Conservation (phyloP, 2,888 invertebrate species). For the Sminthurides aquaticus region DNA sequence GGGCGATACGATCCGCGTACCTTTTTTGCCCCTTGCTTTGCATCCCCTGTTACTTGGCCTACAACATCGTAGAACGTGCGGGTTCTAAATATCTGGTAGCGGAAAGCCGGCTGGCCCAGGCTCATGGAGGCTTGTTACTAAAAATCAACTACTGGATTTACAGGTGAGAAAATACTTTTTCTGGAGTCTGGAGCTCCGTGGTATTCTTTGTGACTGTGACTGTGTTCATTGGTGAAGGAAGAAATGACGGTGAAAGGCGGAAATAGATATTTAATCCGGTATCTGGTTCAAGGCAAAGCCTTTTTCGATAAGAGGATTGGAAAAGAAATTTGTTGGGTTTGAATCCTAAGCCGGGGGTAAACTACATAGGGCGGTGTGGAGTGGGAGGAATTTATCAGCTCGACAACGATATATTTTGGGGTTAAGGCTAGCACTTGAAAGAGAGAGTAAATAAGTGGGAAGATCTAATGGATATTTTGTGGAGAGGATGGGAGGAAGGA, state of each 20-base stretch:
- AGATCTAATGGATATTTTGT: background rate
- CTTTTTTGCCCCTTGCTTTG: constrained; percentile 74
- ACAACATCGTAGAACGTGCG: constrained; percentile 54
- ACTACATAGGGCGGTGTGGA: background rate
- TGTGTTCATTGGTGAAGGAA: background rate
- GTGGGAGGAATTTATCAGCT: background rate
- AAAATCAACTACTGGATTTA: constrained; percentile 81
- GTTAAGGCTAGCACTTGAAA: too few relatives aligned
- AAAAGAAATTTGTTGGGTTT: background rate
- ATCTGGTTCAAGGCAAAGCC: background rate
- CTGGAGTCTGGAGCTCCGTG: background rate
- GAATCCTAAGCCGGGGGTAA: background rate
- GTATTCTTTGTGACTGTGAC: background rate
- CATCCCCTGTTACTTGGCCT: constrained; percentile 74
- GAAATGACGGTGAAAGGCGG: background rate
- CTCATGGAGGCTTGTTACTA: constrained; percentile 51
- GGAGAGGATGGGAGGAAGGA: background rate
- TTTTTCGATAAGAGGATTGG: background rate
- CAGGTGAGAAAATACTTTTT: constrained; percentile 49
- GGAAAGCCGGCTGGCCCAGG: constrained; percentile 57
- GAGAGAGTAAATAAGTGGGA: background rate
- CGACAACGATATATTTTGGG: background rate
- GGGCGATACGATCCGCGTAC: constrained; percentile 70
- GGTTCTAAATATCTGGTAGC: constrained; percentile 58
- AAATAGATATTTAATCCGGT: background rate